Evolutionary conservation across 2,888 invertebrate species (phyloP).

Genomic region (Epirrita christyi): DNA sequence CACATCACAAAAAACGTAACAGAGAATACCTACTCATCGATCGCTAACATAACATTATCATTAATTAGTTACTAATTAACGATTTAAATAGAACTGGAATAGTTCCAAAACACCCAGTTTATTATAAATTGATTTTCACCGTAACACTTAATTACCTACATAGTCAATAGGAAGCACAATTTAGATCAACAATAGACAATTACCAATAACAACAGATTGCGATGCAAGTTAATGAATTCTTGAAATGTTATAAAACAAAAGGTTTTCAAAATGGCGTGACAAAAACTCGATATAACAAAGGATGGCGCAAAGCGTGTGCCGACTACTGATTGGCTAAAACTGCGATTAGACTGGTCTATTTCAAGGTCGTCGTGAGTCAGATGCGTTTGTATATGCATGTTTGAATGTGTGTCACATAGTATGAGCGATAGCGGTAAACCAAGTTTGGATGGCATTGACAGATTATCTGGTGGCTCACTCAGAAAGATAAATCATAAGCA

Average conservation of each 20-base stretch:
- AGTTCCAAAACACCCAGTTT: too few species aligned
- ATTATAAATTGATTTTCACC: neutral
- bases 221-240: constrained; percentile 18
- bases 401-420: constrained; percentile 42
- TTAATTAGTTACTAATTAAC: too few species aligned
- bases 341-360: constrained; percentile 77
- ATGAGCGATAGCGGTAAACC: constrained; percentile 45
- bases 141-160: neutral
- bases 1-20: too few species aligned
- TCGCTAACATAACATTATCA: too few species aligned
- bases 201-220: constrained; percentile 5
- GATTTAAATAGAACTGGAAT: too few species aligned
- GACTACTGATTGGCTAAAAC: constrained; percentile 81
- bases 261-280: constrained; percentile 61
- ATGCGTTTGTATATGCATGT: constrained; percentile 67
- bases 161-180: constrained; percentile 22
- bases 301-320: constrained; percentile 59
- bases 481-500: too few species aligned
- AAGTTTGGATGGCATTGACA: neutral
- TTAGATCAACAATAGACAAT: constrained; percentile 26
- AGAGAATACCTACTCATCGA: too few species aligned
- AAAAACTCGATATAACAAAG: constrained; percentile 65
- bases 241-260: constrained; percentile 47
- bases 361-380: constrained; percentile 77
- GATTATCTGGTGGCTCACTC: too few species aligned